Base-by-base conservation (phyloP, 2,113 vertebrate genomes). In the Notiomystis cincta region DNA sequence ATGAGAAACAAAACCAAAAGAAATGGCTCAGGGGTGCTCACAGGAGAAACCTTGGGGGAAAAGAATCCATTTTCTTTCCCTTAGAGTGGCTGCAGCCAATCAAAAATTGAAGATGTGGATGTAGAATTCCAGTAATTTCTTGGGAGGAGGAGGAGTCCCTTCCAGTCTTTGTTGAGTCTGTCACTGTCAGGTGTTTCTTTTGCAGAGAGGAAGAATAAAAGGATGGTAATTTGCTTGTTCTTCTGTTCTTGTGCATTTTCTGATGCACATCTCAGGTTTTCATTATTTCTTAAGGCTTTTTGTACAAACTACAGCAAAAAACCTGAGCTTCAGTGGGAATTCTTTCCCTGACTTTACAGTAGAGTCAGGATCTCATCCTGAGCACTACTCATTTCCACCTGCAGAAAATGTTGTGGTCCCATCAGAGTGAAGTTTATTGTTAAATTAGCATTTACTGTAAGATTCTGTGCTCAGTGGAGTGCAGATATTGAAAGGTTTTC, bases 371-470 rank as follows among this genome's bases (percentile, higher is more conserved):
- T 76, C 51, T 75, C 56, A 87, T 71, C 28, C 57, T 21, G 11
- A 89, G 17, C 48, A 40, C 30, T 57, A 14, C 53, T 87, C 31
- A 62, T 90, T 91, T 87, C 64, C 72, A 90, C 78, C 66, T 85
- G 31, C 42, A 79, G 20, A 47, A 90, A 87, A 64, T 47, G 21
- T 40, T 91, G 78, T 13, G 10, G 53, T 88, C 91, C 66, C 66
- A 80, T 24, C 0, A 89, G 84, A 85, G 6, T 28, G 42, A 84
- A 82, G 31, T 93, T 94, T 90, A 82, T 66, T 91, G 70, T 66
- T 82, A 73, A 70, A 85, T 95, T 89, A 88, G 58, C 54, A 90
- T 94, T 91, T 95, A 73, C 65, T 77, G 70, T 73, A 91, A 87
- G 50, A 89, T n/a, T 67, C 66, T 70, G 47, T 80, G 71, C 78